Base-by-base conservation (phyloP, 2,888 invertebrate genomes). In the Acronicta alni region DNA sequence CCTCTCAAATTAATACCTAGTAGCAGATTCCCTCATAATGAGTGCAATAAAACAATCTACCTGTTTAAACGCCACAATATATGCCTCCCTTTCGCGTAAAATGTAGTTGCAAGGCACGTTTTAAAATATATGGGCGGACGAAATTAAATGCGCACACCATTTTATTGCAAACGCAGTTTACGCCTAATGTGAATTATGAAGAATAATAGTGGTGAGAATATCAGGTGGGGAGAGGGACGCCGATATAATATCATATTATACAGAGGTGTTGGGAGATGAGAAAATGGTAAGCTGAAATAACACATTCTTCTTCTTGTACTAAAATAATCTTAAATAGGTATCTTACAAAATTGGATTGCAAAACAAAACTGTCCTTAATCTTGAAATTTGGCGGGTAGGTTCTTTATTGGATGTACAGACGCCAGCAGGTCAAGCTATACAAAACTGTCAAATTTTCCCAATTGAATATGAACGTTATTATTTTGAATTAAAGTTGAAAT, bases 21-120 rank as follows among this genome's bases (percentile, higher is more conserved):
- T 44, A 85, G 80, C 69, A 84, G 85, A 87, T 85, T 82, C 82
- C 72, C 77, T 80, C 85, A 87, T 92, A 92, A 92, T 91, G 92
- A 91, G 87, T 77, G 82, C 88, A 76, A 91, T 93, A 93, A 92
- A 92, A 92, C 92, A 92, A 90, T 87, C 75, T 79, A 57, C 73
- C 83, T 85, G 82, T 90, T 89, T 89, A 79, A 72, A 77, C 76
- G 75, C 85, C 85, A 74, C 89, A 87, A 84, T 86, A 79, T 89
- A 89, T 84, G 89, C 84, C 86, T 81, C 79, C 79, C 61, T 80
- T 80, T 72, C 65, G 77, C 82, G 82, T 86, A 81, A 87, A 88
- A 85, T 86, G 80, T 85, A 83, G 84, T 85, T 80, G 79, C 79
- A 74, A 79, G 72, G 76, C 77, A 76, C 72, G 79, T 83, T 85